Evolutionary conservation across 2,888 invertebrate species (phyloP).

Genomic region (Notodonta ziczac): DNA sequence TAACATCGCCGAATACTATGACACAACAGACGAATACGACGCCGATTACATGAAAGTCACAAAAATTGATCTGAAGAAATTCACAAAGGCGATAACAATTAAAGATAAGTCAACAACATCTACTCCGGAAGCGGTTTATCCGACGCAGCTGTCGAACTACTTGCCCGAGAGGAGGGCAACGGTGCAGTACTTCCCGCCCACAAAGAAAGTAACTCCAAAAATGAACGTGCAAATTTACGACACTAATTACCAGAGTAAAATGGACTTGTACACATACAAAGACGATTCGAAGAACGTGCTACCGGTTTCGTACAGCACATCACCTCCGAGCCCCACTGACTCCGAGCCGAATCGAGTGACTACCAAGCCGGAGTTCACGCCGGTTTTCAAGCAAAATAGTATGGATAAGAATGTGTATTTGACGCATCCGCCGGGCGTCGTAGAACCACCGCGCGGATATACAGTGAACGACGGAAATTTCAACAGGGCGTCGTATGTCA

Average conservation of each 20-base stretch:
- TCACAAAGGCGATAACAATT: constrained; percentile 34
- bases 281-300: constrained; percentile 36
- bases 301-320: constrained; percentile 26
- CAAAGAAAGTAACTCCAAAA: constrained; percentile 38
- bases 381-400: constrained; percentile 23
- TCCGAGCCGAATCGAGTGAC: constrained; percentile 15
- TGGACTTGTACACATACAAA: constrained; percentile 47
- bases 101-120: constrained; percentile 26
- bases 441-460: constrained; percentile 35
- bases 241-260: constrained; percentile 51
- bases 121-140: constrained; percentile 30
- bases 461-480: constrained; percentile 45
- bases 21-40: constrained; percentile 66
- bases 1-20: constrained; percentile 63
- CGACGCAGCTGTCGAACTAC: constrained; percentile 34
- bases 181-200: constrained; percentile 74
- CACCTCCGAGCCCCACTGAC: constrained; percentile 21
- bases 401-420: constrained; percentile 45
- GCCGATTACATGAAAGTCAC: constrained; percentile 63
- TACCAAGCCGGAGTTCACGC: constrained; percentile 15
- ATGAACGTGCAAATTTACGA: constrained; percentile 54
- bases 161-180: constrained; percentile 64
- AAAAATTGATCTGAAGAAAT: constrained; percentile 70
- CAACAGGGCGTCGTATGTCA: constrained; percentile 63
- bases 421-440: constrained; percentile 38